Base-by-base conservation (phyloP, 2,113 vertebrate genomes). In the Mustela nigripes region DNA sequence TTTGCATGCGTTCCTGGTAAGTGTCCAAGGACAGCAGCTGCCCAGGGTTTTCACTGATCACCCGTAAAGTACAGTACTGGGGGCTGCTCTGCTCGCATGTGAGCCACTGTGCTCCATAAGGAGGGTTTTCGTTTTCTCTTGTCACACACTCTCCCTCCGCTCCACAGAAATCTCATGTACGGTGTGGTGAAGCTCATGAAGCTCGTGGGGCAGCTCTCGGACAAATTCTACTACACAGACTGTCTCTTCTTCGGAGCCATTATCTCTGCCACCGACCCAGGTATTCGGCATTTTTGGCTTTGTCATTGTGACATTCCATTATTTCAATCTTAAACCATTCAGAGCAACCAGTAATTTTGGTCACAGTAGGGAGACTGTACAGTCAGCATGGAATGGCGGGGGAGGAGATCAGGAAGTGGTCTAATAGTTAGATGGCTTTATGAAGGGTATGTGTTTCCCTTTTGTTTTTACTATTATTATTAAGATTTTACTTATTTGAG, bases 211-310 rank as follows among this genome's bases (percentile, higher is more conserved):
- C 99, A 99, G 97, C 99, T 99, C 63, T 99, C 99, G 1, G 99
- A 99, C 98, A 99, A 99, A 98, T 99, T 99, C 98, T 99, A 99
- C 98, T 99, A 99, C 96, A 99, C 99, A 0, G 99, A 99, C 98
- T 99, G 99, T 97, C 99, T 99, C 58, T 99, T 99, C 98, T 99
- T 99, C 87, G 99, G 99, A 92, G 99, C 99, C 0, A 99, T 99
- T 91, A 99, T 99, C 98, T 99, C 99, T 71, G 99, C 99, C 95
- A 99, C 99, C 92, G 99, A 99, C 98, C 99, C 99, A 99, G 99
- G 99, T 99, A 99, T 97, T 83, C 4, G 96, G 36, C 7, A n/a
- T 84, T 71, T 74, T 97, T 97, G 89, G 1, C 7, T 56, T 89
- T 86, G 78, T 78, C 24, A 65, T 90, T 81, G 56, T 84, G 60